Conservation (phyloP, 2,113 vertebrate genomes). For the Carassius gibelio region DNA sequence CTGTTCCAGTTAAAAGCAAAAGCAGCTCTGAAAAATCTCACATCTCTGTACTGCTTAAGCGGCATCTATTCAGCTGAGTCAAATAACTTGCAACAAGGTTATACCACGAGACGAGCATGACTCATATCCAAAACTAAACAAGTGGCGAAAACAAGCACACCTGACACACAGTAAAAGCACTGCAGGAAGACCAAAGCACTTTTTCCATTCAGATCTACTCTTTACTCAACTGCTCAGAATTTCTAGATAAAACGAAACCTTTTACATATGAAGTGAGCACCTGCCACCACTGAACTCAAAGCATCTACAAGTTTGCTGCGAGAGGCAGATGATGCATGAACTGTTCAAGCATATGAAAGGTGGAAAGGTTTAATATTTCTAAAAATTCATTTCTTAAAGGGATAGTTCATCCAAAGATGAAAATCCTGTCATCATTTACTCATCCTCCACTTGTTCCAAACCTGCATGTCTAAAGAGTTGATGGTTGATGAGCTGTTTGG, state of each 20-base stretch:
- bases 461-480: too few relatives aligned
- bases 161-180: neutral
- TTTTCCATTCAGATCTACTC: neutral
- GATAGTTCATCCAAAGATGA: neutral
- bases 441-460: neutral
- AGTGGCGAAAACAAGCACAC: neutral
- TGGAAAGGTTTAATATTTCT: neutral
- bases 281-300: neutral
- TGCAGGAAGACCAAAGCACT: neutral
- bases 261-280: neutral
- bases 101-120: neutral
- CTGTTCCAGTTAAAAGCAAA: neutral
- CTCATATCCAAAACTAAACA: neutral
- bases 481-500: too few relatives aligned
- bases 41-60: neutral
- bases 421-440: neutral
- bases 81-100: neutral
- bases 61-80: neutral
- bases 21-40: too few relatives aligned
- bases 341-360: neutral
- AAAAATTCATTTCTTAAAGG: neutral
- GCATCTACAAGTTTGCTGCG: neutral
- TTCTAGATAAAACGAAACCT: neutral
- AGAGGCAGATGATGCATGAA: neutral
- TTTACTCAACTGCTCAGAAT: neutral